Conservation (phyloP, 2,113 vertebrate species). For the Passer domesticus region DNA sequence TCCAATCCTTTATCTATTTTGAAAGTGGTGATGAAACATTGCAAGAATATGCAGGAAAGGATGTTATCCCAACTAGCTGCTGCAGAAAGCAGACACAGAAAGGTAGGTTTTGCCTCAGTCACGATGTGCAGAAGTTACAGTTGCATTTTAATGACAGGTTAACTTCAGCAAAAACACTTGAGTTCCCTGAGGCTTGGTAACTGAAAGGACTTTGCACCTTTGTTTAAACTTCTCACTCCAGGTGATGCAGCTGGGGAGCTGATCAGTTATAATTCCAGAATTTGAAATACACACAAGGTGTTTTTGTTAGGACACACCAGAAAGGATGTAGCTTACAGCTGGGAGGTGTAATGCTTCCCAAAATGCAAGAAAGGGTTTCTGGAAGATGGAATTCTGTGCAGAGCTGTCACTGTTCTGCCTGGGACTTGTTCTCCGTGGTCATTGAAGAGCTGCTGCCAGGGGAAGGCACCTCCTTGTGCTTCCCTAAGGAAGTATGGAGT, state of each 20-base stretch:
- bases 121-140: background rate
- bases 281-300: background rate
- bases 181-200: background rate
- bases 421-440: fast-evolving
- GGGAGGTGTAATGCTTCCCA: background rate
- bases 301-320: background rate
- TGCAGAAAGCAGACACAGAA: conserved; percentile 90
- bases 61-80: conserved; percentile 95
- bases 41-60: conserved; percentile 94
- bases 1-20: conserved; percentile 89
- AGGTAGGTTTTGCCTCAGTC: conserved; percentile 72
- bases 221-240: background rate
- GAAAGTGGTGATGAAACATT: conserved; percentile 93
- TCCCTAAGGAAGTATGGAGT: background rate
- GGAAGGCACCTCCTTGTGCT: background rate
- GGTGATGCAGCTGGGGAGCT: background rate
- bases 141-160: background rate
- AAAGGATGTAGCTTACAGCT: background rate
- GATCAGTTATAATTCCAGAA: background rate
- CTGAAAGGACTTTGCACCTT: background rate
- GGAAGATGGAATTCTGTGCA: background rate
- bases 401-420: fast-evolving
- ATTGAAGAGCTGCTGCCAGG: background rate
- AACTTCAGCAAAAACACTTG: background rate
- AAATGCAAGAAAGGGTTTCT: background rate